Evolutionary conservation across 2,888 invertebrate genomes (phyloP), one percentile per base, ranked within the genome.

Genomic region (Tetanocera ferruginea): DNA sequence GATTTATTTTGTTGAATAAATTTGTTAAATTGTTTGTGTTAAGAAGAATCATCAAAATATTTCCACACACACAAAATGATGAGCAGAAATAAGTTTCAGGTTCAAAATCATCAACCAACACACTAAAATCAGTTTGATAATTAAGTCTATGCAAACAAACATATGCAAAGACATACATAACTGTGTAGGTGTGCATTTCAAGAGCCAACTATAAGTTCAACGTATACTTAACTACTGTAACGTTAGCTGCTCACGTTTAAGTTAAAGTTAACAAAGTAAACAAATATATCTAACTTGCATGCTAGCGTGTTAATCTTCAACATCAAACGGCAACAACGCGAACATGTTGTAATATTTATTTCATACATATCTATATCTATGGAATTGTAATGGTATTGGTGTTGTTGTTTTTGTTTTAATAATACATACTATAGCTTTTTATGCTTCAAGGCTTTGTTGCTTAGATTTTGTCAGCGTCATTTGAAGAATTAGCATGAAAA

Each of bases 391-490:
- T 23, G n/a, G 55, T 8, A 55, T 23, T 11, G 4, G 57, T 23
- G 6, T 9, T 57, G 23, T 57, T 57, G 5, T 60, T 60, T 23
- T 25, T 25, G 1, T 43, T 43, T 14, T 43, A 11, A 2, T 43
- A 11, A 11, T 14, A 43, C 8, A n/a, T 6, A 43, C 43, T 43
- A 43, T 11, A 49, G 19, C 11, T 14, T 49, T 49, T 28, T 28
- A 69, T 51, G 69, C 49, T 51, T 51, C 23, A 69, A 51, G 51
- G 51, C 51, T 49, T 69, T 43, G 11, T 11, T 25, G 51, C 28
- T 25, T 23, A 51, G 51, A 51, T 49, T 69, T 69, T 69, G 49
- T 69, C 69, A 69, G 43, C 69, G 51, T 67, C 17, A 43, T 43
- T 43, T 23, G 31, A 14, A 25, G 69, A 69, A 43, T 43, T n/a